Base-by-base conservation (phyloP, 1,140 invertebrate species). In the Pristionchus pacificus region DNA sequence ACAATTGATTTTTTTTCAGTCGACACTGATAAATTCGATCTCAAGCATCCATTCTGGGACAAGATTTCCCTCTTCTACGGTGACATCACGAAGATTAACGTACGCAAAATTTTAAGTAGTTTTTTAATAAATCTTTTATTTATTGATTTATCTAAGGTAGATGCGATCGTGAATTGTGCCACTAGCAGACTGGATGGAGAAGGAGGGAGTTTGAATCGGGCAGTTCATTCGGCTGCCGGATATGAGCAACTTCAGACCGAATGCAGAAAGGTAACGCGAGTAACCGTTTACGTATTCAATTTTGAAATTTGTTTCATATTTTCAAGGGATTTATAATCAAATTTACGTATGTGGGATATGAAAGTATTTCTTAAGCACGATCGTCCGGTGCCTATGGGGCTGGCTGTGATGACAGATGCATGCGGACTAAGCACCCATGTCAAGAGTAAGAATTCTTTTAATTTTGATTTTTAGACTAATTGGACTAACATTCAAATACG, bases 101-200 rank as follows among this genome's bases (percentile, higher is more conserved):
- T 49, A 10, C 6, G 38, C 19, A 10, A 10, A 10, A 49, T 19
- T n/a, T n/a, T n/a, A n/a, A n/a, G 6, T 49, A 6, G 6, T 10
- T 6, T 49, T 19, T 19, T 49, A n/a, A n/a, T n/a, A n/a, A n/a
- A n/a, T n/a, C n/a, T n/a, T n/a, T n/a, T n/a, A n/a, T n/a, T n/a
- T n/a, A n/a, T n/a, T 49, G 19, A 10, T 49, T 49, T 10, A 10
- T 49, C 19, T 49, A 6, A 72, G 24, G 33, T 68, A 15, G 71
- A 73, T 65, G 71, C 71, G 14, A 73, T 73, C 27, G 71, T 73
- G 30, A 73, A 73, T 62, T 65, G 65, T 31, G 71, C 71, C 6
- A 73, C 68, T 13, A 58, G 31, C 27, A 6, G 32, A 27, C 31
- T 73, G 29, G n/a, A 27, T 1, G 71, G 71, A 73, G 70, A 66